A percentile compares a stretch with the other conserved stretches of the same genome.
Conservation (phyloP, 1,140 invertebrate species). For the Cardiocondyla obscurior region DNA sequence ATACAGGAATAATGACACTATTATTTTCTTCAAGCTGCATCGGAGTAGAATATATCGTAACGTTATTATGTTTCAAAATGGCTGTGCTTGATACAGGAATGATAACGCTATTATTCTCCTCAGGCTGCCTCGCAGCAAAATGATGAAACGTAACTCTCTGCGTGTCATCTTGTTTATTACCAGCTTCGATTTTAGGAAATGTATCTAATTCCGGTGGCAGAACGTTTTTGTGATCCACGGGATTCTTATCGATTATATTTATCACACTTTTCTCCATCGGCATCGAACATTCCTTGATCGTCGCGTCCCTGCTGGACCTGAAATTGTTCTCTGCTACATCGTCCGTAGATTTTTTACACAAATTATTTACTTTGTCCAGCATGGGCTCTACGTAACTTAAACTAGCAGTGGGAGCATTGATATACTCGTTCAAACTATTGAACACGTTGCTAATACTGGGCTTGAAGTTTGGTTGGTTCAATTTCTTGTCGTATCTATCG, state of each 20-base stretch:
- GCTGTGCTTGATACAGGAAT: neutral
- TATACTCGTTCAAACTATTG: constrained; percentile 87
- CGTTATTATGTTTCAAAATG: neutral
- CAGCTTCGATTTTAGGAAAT: neutral
- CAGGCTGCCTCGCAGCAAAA: neutral
- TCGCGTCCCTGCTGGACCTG: neutral
- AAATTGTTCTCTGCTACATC: neutral
- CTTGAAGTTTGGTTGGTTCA: constrained; percentile 81
- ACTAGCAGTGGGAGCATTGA: constrained; percentile 81
- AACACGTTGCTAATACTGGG: constrained; percentile 86
- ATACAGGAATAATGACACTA: neutral
- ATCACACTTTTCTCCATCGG: neutral
- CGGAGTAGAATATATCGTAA: neutral
- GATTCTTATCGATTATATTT: neutral
- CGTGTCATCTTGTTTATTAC: constrained; percentile 4
- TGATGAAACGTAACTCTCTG: neutral
- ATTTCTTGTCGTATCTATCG: constrained; percentile 80
- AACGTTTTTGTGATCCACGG: neutral
- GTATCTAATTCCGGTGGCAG: neutral
- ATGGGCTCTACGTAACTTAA: constrained; percentile 66
- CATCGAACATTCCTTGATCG: neutral
- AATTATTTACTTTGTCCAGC: constrained; percentile 27
- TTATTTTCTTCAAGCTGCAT: constrained; percentile 16
- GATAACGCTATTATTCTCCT: neutral
- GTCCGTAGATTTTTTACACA: neutral